Evolutionary conservation across 2,113 vertebrate species (phyloP).

Genomic region (Antechinus stuartii): DNA sequence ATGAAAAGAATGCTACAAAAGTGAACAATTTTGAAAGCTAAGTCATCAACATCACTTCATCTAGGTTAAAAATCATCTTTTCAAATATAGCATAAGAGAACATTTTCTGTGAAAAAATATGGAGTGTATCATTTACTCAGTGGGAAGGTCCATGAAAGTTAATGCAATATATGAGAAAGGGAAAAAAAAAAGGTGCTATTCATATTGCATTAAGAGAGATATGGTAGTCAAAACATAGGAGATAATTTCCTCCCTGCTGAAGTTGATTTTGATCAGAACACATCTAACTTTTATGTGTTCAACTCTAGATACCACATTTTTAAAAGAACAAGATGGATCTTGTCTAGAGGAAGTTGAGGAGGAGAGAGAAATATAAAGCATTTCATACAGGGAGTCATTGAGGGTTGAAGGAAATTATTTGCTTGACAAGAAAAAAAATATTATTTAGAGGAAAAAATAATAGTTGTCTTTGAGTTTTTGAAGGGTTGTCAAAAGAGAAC

Average conservation of each 20-base stretch:
- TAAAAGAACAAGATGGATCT: neutral
- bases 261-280: neutral
- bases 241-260: neutral
- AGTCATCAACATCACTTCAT: neutral
- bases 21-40: neutral
- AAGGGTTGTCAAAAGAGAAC: neutral
- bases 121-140: neutral
- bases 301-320: neutral
- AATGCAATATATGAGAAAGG: neutral
- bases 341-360: neutral
- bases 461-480: neutral
- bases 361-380: neutral
- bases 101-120: neutral
- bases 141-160: neutral
- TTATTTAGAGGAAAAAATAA: neutral
- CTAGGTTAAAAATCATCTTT: neutral
- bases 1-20: neutral
- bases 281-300: neutral
- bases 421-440: neutral
- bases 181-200: neutral
- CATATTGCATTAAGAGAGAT: neutral
- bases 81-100: neutral
- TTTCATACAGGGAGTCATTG: neutral
- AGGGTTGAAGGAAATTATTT: neutral
- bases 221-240: neutral